Evolutionary conservation across 1,140 invertebrate species (phyloP), one percentile per base, ranked within the genome.

Genomic region (Micrasema minimum): DNA sequence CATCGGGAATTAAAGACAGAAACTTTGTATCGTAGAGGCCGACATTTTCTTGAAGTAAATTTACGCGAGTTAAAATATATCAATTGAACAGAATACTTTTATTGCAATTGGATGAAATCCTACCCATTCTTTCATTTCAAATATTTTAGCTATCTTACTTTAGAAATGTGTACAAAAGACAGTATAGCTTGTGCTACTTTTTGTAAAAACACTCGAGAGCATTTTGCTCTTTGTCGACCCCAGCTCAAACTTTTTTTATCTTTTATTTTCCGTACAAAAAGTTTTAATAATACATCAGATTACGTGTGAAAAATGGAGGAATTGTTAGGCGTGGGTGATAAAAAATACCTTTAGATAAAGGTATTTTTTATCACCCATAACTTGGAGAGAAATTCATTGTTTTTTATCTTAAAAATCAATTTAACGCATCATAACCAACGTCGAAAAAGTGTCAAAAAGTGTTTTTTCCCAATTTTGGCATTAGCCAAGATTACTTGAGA

Each of bases 111-210:
- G 43, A 45, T 45, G 4, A 45, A 45, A 14, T 14, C n/a, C n/a
- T 14, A 45, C 18, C n/a, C 4, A 45, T 14, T 16, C 5, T 14
- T 45, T 6, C 2, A 14, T 45, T 45, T 45, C 12, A 45, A n/a
- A n/a, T n/a, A 14, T 45, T 45, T 16, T 14, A 45, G n/a, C n/a
- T 45, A 0, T 1, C 9, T 45, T 45, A 45, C 4, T 14, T 45
- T 6, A 45, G 11, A 45, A 45, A 45, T 45, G 43, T 45, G n/a
- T 45, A 45, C 43, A 45, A 45, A 45, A n/a, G n/a, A n/a, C n/a
- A n/a, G n/a, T n/a, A 45, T 45, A 45, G 43, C 43, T 45, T 45
- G 43, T 45, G 43, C 43, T 45, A 45, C 6, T 45, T 45, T 45
- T 45, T 45, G 43, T 45, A 45, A 45, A 45, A 45, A n/a, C 9